A percentile compares a stretch with the other conserved stretches of the same genome.
Conservation (phyloP, 2,113 vertebrate species). For the Mellivora capensis region DNA sequence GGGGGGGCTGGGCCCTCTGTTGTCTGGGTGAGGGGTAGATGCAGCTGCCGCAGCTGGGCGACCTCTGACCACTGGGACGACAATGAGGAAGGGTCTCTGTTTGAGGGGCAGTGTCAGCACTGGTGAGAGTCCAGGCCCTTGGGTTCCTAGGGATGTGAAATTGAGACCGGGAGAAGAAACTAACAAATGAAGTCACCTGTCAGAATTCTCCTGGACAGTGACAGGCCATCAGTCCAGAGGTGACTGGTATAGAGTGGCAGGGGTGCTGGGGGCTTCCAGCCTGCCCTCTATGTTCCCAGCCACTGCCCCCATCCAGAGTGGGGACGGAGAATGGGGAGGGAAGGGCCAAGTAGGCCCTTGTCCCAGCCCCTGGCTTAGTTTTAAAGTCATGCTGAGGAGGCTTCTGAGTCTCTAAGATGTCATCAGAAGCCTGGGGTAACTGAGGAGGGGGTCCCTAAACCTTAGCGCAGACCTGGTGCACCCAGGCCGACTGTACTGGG, state of each 20-base stretch:
- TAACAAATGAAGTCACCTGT: not conserved
- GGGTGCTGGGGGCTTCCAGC: not conserved
- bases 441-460: not conserved
- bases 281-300: not conserved
- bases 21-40: not conserved
- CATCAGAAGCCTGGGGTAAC: not conserved
- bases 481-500: not conserved
- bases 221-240: not conserved
- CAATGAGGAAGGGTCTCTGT: not conserved
- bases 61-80: not conserved
- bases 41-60: not conserved
- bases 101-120: not conserved
- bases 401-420: not conserved
- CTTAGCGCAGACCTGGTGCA: not conserved
- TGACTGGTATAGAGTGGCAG: not conserved
- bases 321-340: rapidly evolving
- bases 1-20: not conserved
- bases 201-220: not conserved
- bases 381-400: not conserved
- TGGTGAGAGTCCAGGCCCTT: not conserved
- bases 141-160: not conserved
- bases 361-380: not conserved
- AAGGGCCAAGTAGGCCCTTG: not conserved
- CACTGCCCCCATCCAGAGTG: too few relatives aligned
- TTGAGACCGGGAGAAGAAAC: not conserved